Evolutionary conservation across 2,888 invertebrate genomes (phyloP), one percentile per base, ranked within the genome.

Genomic region (Dynastes hyllus): DNA sequence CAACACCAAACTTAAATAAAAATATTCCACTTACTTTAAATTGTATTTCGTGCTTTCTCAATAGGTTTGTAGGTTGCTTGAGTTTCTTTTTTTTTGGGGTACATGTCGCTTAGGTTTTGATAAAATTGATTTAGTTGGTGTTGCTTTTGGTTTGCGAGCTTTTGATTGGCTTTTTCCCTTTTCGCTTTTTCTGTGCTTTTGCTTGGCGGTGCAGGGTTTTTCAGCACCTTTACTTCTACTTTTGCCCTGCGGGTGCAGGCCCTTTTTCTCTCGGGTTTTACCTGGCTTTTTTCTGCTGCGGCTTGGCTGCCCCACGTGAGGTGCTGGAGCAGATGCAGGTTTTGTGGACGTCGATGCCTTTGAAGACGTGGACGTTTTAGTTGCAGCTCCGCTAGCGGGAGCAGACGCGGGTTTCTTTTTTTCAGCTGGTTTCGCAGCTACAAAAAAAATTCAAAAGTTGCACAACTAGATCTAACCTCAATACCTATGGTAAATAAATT

Each of bases 1-100:
- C 5, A 55, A 65, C 27, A 22, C 32, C 9, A 13, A 69, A 66
- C n/a, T 73, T 58, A 53, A 50, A 37, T 69, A 40, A 58, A 16
- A 66, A 73, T 40, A 69, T 53, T 58, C 2, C 16, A 80, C 80
- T 45, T 87, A 96, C 96, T 94, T 96, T 97, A 85, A 94, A 95
- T 89, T 96, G 96, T 22, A 95, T 93, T 88, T 95, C 95, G 92
- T 78, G 97, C 97, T 87, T 95, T 96, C 75, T 93, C 91, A 81
- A 95, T 92, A 75, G 92, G 89, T 22, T 83, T 83, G 81, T 61
- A 13, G 79, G 75, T 61, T 65, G 78, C 53, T 82, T 81, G n/a
- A 67, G 32, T 75, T 67, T 84, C 80, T 29, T 86, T 27, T 79
- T 79, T 83, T 91, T 91, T 45, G 90, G 89, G 90, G 89, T 13